Base-by-base conservation (phyloP, 1,140 invertebrate species). In the Brachionus sp. region DNA sequence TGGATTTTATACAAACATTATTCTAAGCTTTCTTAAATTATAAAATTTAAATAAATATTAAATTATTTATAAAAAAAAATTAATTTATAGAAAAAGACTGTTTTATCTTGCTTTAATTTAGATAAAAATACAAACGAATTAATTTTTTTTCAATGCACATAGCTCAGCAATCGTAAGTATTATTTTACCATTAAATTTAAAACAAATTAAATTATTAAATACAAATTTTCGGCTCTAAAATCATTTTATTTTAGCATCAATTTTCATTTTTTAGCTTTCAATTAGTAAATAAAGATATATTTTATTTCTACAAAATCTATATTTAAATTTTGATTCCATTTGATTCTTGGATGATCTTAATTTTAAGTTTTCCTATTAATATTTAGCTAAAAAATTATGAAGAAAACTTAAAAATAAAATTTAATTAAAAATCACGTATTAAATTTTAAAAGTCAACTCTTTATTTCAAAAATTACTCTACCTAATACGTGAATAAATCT, bases 381-480 rank as follows among this genome's bases (percentile, higher is more conserved):
- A 70, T 70, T 70, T 70, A 39, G 10, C 66, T 39, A 37, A 70
- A 70, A 70, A 70, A 70, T 70, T 70, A 70, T 39, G 66, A 39
- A n/a, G 66, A 70, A 70, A 70, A 70, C 37, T 19, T 39, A 70
- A 19, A 57, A 57, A 57, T 57, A n/a, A 70, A 70, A 37, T 70
- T 70, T 70, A 70, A 37, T 70, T 37, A 70, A 70, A 70, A 70
- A 70, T 70, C 66, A 70, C 66, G 66, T 70, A 70, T 70, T 16
- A 70, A 39, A 70, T 42, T 19, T 70, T 70, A 16, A 64, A 70
- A 70, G 37, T 37, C 64, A 23, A 33, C 23, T 12, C 29, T 66
- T 66, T 70, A 70, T 70, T 70, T 70, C n/a, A 70, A 39, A 39
- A 70, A 70, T 37, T n/a, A 39, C 35, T 70, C 37, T 70, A 13